Base-by-base conservation (phyloP, 2,888 invertebrate species). In the Morpho helenor region DNA sequence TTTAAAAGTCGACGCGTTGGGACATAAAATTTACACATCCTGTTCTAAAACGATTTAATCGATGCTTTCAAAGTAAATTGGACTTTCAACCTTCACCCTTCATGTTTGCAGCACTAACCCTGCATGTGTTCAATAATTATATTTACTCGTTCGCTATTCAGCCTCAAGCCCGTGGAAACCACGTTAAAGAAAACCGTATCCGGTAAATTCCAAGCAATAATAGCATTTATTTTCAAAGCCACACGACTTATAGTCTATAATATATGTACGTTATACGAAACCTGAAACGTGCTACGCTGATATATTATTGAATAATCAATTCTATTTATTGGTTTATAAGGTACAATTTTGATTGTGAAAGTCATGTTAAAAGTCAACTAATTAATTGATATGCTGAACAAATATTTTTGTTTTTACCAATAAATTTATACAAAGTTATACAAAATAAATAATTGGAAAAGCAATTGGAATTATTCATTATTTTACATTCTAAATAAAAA, bases 71-170 rank as follows among this genome's bases (percentile, higher is more conserved):
- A 49, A 54, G 47, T 46, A 57, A 54, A 57, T 54, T 57, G 45
- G 40, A 53, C 31, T 46, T 50, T 42, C 10, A 47, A 55, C 44
- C 54, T 61, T 58, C 56, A 58, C 59, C 44, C 45, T 39, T 45
- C 54, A 48, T 44, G 39, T 55, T 40, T 53, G 55, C 52, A 45
- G 49, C 52, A 55, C 58, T 58, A 61, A 58, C 41, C 23, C 31
- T 52, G 55, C 52, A 59, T 52, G 49, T 56, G 52, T 49, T 56
- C 55, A 44, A 49, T 59, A 56, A 61, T 61, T 56, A 52, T 55
- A 52, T 61, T 59, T 52, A 61, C 52, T 51, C 54, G 51, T 31
- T n/a, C 49, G n/a, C 58, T 49, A 52, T 55, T 23, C 55, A 42
- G 54, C n/a, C n/a, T n/a, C n/a, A n/a, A n/a, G n/a, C 47, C 40